Percentiles rank a stretch among this genome's conserved stretches.
These are phyloP conservation scores for Orthosia incerta DNA, from an alignment of 2,888 invertebrate species.

Conservation along the genomic window DNA sequence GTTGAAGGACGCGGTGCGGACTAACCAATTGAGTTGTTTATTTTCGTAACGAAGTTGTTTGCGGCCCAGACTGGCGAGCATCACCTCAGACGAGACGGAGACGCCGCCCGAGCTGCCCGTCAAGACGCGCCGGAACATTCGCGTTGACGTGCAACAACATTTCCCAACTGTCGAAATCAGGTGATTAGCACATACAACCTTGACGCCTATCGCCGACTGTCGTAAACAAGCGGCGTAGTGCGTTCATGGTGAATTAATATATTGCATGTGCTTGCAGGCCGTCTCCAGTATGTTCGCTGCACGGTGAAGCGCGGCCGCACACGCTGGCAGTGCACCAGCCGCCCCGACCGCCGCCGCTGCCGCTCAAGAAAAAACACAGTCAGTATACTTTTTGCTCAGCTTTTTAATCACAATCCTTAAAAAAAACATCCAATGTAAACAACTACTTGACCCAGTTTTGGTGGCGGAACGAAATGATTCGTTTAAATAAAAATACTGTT, in stretches of 20 bases:
- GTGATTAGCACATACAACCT: slow-evolving; percentile 68
- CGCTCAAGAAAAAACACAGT: slow-evolving; percentile 98
- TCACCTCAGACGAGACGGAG: slow-evolving; percentile 87
- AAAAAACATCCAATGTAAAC: slow-evolving; percentile 39
- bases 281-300: slow-evolving; percentile 81
- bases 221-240: slow-evolving; percentile 8
- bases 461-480: slow-evolving; percentile 56
- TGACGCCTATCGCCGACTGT: slow-evolving; percentile 22
- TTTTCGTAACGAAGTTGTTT: slow-evolving; percentile 61
- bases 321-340: slow-evolving; percentile 88
- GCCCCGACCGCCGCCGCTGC: slow-evolving; percentile 97
- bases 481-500: slow-evolving; percentile 22
- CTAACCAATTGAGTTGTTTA: slow-evolving; percentile 46
- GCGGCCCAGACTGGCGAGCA: slow-evolving; percentile 81
- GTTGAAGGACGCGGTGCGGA: slow-evolving; percentile 51
- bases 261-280: slow-evolving; percentile 69
- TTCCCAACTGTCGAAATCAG: slow-evolving; percentile 87
- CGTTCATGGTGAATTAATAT: slow-evolving; percentile 11
- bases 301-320: slow-evolving; percentile 88
- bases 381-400: slow-evolving; percentile 89
- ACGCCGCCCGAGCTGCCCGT: slow-evolving; percentile 92
- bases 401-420: slow-evolving; percentile 13
- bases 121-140: slow-evolving; percentile 89
- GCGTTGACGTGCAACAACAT: slow-evolving; percentile 87
- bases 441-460: slow-evolving; percentile 56